phyloP scores from a whole-genome alignment of 2,797 vertebrate species.

The Amblyopsis hoosieri region DNA sequence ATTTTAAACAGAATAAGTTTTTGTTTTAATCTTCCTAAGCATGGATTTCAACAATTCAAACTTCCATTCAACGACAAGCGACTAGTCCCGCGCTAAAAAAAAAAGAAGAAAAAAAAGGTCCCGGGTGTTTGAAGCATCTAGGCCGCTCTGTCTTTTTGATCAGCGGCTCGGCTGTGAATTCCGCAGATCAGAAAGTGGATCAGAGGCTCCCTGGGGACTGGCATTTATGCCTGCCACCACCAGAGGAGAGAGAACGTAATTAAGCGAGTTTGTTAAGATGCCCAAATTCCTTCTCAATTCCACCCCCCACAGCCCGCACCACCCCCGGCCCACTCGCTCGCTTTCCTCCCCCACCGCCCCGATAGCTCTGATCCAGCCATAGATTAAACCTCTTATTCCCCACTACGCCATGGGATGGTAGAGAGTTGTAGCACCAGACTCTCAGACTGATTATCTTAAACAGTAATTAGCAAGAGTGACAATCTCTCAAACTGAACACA shows the following conservation, averaged over 20 bases:
- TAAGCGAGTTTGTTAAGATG: slow-evolving; percentile 77
- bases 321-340: slow-evolving; percentile 7
- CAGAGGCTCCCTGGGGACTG: slow-evolving; percentile 73
- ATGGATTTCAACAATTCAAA: slow-evolving; percentile 69
- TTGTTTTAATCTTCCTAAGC: slow-evolving; percentile 35
- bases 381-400: slow-evolving; percentile 72
- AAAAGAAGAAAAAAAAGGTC: slow-evolving; percentile 52
- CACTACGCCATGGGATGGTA: slow-evolving; percentile 27
- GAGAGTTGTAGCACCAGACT: slow-evolving; percentile 63
- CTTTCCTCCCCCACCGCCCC: slow-evolving; percentile 35
- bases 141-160: slow-evolving; percentile 78
- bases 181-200: slow-evolving; percentile 79
- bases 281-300: slow-evolving; percentile 74
- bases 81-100: slow-evolving; percentile 61
- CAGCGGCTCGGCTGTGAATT: slow-evolving; percentile 70
- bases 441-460: slow-evolving; percentile 71
- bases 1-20: slow-evolving; percentile 44
- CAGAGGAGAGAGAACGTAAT: slow-evolving; percentile 72
- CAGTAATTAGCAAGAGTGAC: slow-evolving; percentile 73
- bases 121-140: slow-evolving; percentile 78
- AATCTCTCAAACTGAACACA: slow-evolving; percentile 53
- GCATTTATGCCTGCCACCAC: slow-evolving; percentile 76
- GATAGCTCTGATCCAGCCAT: slow-evolving; percentile 66
- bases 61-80: slow-evolving; percentile 70
- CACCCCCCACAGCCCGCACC: slow-evolving; percentile 29